A percentile compares a stretch with the other conserved stretches of the same genome.
These are phyloP conservation scores for Drosophila pallidifrons DNA, from an alignment of 1,140 invertebrate species.

Conservation along the genomic window DNA sequence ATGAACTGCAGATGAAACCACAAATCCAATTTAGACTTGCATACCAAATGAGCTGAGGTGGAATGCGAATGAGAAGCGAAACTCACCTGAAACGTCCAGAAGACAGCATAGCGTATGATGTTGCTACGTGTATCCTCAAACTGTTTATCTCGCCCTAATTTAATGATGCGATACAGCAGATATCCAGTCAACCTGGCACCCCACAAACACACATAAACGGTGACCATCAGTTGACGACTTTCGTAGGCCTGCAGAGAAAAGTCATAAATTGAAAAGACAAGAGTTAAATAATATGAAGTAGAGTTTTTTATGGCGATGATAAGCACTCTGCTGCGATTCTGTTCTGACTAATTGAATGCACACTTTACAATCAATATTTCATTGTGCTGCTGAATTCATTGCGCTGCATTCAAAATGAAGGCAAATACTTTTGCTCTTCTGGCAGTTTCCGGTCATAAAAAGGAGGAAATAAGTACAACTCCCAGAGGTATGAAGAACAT, in stretches of 20 bases:
- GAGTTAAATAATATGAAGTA: not conserved
- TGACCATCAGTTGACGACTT: conserved; percentile 94
- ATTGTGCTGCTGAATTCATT: not conserved
- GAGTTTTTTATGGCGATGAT: not conserved
- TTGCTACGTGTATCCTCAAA: conserved; percentile 96
- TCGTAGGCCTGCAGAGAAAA: conserved; percentile 89
- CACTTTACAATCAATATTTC: conserved; percentile 8
- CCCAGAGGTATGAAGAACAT: conserved; percentile 17
- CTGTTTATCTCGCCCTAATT: conserved; percentile 95
- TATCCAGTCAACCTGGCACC: conserved; percentile 93
- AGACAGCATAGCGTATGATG: conserved; percentile 93
- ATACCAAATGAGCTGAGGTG: not conserved
- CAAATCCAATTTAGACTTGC: not conserved
- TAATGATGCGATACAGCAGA: conserved; percentile 94
- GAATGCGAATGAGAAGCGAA: not conserved
- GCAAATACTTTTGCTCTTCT: not conserved
- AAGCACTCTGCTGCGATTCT: not conserved
- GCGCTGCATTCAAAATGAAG: not conserved
- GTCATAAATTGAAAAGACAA: not conserved
- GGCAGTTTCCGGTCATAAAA: conserved; percentile 1
- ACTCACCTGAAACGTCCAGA: conserved; percentile 95
- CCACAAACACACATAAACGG: conserved; percentile 94
- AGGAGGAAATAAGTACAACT: conserved; percentile 17
- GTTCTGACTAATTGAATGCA: not conserved
- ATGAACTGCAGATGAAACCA: conserved; percentile 39